Conservation (phyloP, 2,888 invertebrate genomes). For the Napeogenes sylphis region DNA sequence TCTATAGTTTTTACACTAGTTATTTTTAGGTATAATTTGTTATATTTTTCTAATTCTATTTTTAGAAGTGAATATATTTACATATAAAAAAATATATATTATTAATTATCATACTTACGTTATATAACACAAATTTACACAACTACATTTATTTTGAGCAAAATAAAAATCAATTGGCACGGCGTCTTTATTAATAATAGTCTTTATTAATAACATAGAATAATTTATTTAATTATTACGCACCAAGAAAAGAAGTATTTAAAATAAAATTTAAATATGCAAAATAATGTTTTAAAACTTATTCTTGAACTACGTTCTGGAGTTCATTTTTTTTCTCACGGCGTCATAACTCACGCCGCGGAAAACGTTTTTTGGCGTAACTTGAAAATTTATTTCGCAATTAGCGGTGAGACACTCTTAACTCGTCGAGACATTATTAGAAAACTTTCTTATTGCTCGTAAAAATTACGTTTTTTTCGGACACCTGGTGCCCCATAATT, state of each 20-base stretch:
- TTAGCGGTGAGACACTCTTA: constrained; percentile 67
- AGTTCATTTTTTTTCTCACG: constrained; percentile 49
- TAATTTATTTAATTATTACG: neutral
- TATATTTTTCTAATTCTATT: neutral
- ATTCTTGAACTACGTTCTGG: constrained; percentile 31
- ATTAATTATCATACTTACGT: too few relatives aligned
- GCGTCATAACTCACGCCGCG: constrained; percentile 60
- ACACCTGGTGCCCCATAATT: constrained; percentile 49
- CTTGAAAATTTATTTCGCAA: constrained; percentile 76
- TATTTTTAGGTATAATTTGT: neutral
- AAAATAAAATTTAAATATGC: constrained; percentile 5
- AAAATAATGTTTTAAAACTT: too few relatives aligned
- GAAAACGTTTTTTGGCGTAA: constrained; percentile 65
- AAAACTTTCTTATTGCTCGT: constrained; percentile 72
- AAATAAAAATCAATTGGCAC: too few relatives aligned
- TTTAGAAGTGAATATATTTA: too few relatives aligned
- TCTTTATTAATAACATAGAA: too few relatives aligned
- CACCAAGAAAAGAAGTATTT: constrained; percentile 3
- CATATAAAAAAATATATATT: neutral
- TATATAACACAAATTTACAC: too few relatives aligned
- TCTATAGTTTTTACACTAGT: neutral
- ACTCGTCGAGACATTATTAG: constrained; percentile 68
- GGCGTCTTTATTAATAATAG: too few relatives aligned
- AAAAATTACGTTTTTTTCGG: constrained; percentile 64
- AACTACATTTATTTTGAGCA: too few relatives aligned